A percentile compares a stretch with the other conserved stretches of the same genome.
Evolutionary conservation across 2,888 invertebrate genomes (phyloP).

Genomic region (Nemotelus pantherinus): DNA sequence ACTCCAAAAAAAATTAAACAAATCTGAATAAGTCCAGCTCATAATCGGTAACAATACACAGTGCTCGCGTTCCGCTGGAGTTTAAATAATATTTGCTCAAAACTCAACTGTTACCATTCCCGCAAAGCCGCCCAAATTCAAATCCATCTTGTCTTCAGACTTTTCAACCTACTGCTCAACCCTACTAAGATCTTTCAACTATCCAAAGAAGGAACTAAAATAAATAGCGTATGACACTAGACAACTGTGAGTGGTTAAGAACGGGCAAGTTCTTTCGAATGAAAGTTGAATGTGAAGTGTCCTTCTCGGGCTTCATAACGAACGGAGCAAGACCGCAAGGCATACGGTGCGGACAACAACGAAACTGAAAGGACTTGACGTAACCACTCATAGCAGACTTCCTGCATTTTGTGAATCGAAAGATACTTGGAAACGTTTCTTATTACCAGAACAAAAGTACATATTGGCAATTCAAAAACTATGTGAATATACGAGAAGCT

Average conservation of each 20-base stretch:
- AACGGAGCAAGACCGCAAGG: neutral
- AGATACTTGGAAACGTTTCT: conserved; percentile 20
- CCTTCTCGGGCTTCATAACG: neutral
- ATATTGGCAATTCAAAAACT: conserved; percentile 16
- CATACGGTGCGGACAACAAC: conserved; percentile 3
- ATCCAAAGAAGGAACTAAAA: neutral
- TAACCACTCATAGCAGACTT: conserved; percentile 35
- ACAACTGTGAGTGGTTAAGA: conserved; percentile 19
- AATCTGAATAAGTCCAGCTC: too few relatives aligned
- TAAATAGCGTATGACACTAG: conserved; percentile 13
- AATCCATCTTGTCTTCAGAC: too few relatives aligned
- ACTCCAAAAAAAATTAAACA: too few relatives aligned
- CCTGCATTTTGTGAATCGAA: conserved; percentile 17
- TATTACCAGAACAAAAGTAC: conserved; percentile 20
- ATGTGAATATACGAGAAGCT: conserved; percentile 9
- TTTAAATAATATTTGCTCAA: too few relatives aligned
- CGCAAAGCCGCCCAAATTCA: too few relatives aligned
- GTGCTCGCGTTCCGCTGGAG: too few relatives aligned
- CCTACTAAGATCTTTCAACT: neutral
- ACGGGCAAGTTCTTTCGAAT: conserved; percentile 4
- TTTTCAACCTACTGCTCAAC: too few relatives aligned
- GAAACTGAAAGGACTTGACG: conserved; percentile 34
- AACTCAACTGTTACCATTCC: too few relatives aligned
- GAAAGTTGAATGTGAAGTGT: neutral
- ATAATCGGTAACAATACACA: too few relatives aligned